A percentile compares a stretch with the other conserved stretches of the same genome.
Conservation (phyloP, 2,797 vertebrate species). For the Lindbergichthys nudifrons region DNA sequence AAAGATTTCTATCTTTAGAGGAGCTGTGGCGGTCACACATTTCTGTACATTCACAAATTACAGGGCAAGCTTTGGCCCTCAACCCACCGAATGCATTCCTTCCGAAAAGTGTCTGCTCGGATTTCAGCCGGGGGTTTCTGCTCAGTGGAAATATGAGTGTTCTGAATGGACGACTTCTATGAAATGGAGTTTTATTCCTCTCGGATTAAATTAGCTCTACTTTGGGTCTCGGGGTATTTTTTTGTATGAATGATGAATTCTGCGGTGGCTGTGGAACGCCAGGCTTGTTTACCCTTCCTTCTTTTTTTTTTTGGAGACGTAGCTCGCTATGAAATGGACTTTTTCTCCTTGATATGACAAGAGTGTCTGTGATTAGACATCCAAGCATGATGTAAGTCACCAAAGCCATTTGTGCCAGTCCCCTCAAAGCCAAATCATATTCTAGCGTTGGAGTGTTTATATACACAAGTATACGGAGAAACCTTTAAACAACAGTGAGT, state of each 20-base stretch:
- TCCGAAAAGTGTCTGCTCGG: slow-evolving; percentile 86
- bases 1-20: slow-evolving; percentile 87
- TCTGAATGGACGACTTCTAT: slow-evolving; percentile 83
- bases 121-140: slow-evolving; percentile 85
- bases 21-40: slow-evolving; percentile 82
- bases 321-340: slow-evolving; percentile 76
- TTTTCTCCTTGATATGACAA: slow-evolving; percentile 83
- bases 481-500: slow-evolving; percentile 82
- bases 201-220: slow-evolving; percentile 82
- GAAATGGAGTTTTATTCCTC: slow-evolving; percentile 84
- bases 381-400: slow-evolving; percentile 82
- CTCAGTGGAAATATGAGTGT: slow-evolving; percentile 83
- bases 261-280: slow-evolving; percentile 78
- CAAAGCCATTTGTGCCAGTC: slow-evolving; percentile 78
- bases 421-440: slow-evolving; percentile 82
- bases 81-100: slow-evolving; percentile 87
- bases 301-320: slow-evolving; percentile 50
- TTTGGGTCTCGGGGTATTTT: slow-evolving; percentile 76
- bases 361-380: slow-evolving; percentile 83
- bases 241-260: slow-evolving; percentile 84
- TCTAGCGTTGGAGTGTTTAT: slow-evolving; percentile 82
- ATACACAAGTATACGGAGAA: slow-evolving; percentile 81
- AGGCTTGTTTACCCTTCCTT: slow-evolving; percentile 80
- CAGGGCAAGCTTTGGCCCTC: slow-evolving; percentile 84
- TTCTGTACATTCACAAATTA: slow-evolving; percentile 89